Evolutionary conservation across 2,888 invertebrate species (phyloP).

Genomic region (Rhimphoctona megacephalus): DNA sequence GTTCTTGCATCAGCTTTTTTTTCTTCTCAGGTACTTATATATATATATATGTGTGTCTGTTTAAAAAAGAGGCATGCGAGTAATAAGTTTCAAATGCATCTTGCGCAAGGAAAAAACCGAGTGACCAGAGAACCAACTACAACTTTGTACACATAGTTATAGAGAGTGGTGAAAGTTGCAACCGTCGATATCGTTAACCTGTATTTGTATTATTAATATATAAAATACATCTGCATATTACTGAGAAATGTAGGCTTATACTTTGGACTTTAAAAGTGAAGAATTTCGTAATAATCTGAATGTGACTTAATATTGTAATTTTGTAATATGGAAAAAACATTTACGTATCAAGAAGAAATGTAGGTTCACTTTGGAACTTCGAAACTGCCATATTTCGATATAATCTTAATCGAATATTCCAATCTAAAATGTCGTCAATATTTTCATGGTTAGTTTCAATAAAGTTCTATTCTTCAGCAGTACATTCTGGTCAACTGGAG

Average conservation of each 20-base stretch:
- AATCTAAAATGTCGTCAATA: not conserved
- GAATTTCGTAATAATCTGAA: not conserved
- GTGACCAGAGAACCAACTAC: slow-evolving; percentile 5
- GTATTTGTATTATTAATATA: not conserved
- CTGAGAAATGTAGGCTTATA: not conserved
- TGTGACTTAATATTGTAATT: not conserved
- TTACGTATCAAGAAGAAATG: not conserved
- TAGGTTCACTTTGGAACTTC: not conserved
- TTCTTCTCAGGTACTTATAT: not conserved
- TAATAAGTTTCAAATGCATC: slow-evolving; percentile 48
- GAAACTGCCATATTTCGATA: not conserved
- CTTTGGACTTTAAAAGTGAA: not conserved
- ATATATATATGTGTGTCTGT: not conserved
- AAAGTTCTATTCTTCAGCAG: not conserved
- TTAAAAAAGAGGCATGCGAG: slow-evolving; percentile 24
- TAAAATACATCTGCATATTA: not conserved
- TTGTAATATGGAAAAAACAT: not conserved
- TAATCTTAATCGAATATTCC: not conserved
- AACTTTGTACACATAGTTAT: slow-evolving; percentile 7
- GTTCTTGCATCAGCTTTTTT: not conserved
- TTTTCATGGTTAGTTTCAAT: not conserved
- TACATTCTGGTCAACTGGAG: not conserved
- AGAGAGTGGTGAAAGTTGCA: slow-evolving; percentile 48
- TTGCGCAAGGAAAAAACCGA: slow-evolving; percentile 54
- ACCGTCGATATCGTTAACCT: not conserved